Base-by-base conservation (phyloP, 2,113 vertebrate species). In the Tylochromis polylepis region DNA sequence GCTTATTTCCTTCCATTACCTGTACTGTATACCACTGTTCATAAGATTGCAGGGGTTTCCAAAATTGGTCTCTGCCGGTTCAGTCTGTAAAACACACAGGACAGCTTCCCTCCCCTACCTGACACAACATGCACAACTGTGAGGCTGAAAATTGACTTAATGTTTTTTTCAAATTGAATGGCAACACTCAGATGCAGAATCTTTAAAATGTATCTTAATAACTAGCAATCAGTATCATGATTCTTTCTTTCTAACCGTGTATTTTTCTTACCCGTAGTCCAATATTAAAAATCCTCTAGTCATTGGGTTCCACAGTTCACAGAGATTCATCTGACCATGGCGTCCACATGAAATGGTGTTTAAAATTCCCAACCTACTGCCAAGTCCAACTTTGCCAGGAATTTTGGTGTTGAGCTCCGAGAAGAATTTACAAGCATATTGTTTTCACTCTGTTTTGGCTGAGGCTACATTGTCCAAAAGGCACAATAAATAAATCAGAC, bases 341-440 rank as follows among this genome's bases (percentile, higher is more conserved):
- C 67, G n/a, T 86, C 83, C 12, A 36, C 60, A 79, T 70, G 56
- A 87, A 75, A 89, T 60, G 84, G 75, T 88, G 83, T 87, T 83
- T 84, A 86, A 90, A 89, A 89, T 91, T 92, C 92, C 87, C 85
- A 83, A 82, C 90, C 88, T 90, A 81, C 84, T 92, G 93, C 93
- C 90, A 87, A 83, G 77, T 83, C 79, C 67, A 87, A 87, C 83
- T 93, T 90, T 89, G 87, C 92, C 93, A 89, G 92, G 87, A 92
- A 90, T 77, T 91, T 84, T 82, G 85, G 79, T 88, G 88, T 85
- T 72, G 70, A 89, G 86, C 81, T 84, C 77, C 12, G 56, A 81
- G 83, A 84, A 92, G 90, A 93, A 94, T 95, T 95, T 95, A 95
- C 92, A 92, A 93, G 93, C 59, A 83, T 89, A 94, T 95, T 93